Evolutionary conservation across 1,140 invertebrate genomes (phyloP).

Genomic region (Gonioctena quinquepunctata): DNA sequence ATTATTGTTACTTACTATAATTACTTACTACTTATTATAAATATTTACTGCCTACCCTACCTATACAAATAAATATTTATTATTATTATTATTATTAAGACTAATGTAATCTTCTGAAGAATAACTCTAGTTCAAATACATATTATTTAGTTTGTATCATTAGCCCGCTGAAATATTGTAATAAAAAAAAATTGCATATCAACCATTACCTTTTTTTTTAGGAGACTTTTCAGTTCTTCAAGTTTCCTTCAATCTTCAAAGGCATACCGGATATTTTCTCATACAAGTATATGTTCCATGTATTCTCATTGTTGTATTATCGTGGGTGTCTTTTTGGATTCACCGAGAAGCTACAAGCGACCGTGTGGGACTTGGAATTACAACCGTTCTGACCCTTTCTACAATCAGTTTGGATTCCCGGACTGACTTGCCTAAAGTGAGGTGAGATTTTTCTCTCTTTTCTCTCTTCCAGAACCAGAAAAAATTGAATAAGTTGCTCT

Average conservation of each 20-base stretch:
- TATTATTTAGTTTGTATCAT: no score
- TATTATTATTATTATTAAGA: no score
- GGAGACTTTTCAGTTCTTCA: slow-evolving; percentile 78
- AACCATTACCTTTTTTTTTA: no score
- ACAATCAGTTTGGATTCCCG: slow-evolving; percentile 90
- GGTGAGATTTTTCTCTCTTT: background rate
- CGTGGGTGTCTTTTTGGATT: slow-evolving; percentile 97
- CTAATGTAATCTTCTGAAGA: no score
- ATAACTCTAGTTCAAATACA: no score
- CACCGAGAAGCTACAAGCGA: slow-evolving; percentile 91
- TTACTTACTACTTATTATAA: no score
- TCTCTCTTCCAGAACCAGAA: background rate
- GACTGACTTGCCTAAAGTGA: slow-evolving; percentile 87
- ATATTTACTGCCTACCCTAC: no score
- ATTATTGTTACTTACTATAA: no score
- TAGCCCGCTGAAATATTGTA: no score
- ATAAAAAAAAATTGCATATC: no score
- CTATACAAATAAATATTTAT: no score
- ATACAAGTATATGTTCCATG: slow-evolving; percentile 95
- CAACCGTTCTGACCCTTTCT: slow-evolving; percentile 87
- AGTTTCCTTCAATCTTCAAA: slow-evolving; percentile 89
- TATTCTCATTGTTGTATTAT: slow-evolving; percentile 90
- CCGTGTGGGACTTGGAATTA: slow-evolving; percentile 76
- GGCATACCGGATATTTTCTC: slow-evolving; percentile 91
- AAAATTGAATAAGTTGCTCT: no score